phyloP scores from a whole-genome alignment of 2,797 vertebrate species.

The Intellagama lesueurii region DNA sequence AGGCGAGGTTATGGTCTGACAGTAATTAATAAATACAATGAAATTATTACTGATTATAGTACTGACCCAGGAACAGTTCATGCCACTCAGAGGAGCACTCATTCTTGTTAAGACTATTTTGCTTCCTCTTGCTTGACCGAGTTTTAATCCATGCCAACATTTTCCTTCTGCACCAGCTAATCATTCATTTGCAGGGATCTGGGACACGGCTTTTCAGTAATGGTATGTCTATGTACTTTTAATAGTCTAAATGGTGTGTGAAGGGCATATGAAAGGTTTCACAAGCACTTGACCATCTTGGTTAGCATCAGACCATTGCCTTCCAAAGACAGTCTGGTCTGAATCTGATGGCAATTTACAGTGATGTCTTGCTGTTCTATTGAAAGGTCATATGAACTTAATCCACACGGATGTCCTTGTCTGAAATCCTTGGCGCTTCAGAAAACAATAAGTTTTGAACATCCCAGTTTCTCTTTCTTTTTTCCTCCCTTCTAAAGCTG shows the following conservation, averaged over 20 bases:
- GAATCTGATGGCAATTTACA: constrained; percentile 18
- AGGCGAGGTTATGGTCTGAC: constrained; percentile 10
- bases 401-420: neutral
- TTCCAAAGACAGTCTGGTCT: neutral
- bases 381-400: neutral
- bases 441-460: neutral
- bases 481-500: neutral
- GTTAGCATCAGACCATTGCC: constrained; percentile 2
- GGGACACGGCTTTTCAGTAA: fast-evolving
- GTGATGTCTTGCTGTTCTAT: neutral
- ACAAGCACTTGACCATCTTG: neutral
- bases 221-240: neutral
- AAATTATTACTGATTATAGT: constrained; percentile 15
- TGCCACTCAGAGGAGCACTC: constrained; percentile 1
- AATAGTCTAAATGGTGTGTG: neutral
- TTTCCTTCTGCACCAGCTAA: neutral
- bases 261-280: constrained; percentile 19
- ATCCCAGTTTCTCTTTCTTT: neutral
- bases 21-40: constrained; percentile 34
- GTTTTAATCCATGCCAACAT: constrained; percentile 4
- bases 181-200: constrained; percentile 6
- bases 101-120: constrained; percentile 31
- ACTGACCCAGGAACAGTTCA: constrained; percentile 3
- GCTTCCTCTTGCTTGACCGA: constrained; percentile 21
- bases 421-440: neutral